Evolutionary conservation across 2,888 invertebrate genomes (phyloP).

Genomic region (Drosophila imparisetae): DNA sequence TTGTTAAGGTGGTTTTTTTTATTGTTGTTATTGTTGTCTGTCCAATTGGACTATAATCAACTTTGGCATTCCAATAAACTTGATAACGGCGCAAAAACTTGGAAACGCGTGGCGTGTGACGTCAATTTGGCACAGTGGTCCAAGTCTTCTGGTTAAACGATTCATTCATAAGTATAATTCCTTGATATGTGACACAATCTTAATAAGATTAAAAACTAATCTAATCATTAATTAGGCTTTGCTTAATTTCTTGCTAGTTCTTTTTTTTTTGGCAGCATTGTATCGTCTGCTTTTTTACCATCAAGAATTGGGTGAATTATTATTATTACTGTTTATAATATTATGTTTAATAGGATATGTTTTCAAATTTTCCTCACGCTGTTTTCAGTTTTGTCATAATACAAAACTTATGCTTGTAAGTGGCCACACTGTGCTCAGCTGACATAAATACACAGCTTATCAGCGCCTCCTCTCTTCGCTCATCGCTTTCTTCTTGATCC

Average conservation of each 20-base stretch:
- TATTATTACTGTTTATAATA: background rate
- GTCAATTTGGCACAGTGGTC: slow-evolving; percentile 47
- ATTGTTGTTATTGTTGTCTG: slow-evolving; percentile 11
- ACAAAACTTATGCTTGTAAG: background rate
- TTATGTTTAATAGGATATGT: background rate
- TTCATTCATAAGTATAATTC: background rate
- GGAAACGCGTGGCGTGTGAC: slow-evolving; percentile 49
- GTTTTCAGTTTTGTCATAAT: background rate
- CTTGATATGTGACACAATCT: background rate
- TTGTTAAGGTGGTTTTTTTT: slow-evolving; percentile 10
- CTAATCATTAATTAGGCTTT: background rate
- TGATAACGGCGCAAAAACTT: slow-evolving; percentile 42
- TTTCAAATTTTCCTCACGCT: background rate
- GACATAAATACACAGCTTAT: slow-evolving; percentile 10
- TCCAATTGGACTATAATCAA: slow-evolving; percentile 22
- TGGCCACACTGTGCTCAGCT: too few relatives aligned
- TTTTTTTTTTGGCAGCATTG: too few relatives aligned
- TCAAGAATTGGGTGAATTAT: background rate
- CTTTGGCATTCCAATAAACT: slow-evolving; percentile 37
- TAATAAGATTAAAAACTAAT: background rate
- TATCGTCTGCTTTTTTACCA: background rate
- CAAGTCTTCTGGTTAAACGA: background rate
- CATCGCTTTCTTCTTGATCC: slow-evolving; percentile 8
- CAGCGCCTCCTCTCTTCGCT: background rate
- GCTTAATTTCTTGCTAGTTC: background rate